Percentiles rank a stretch among this genome's conserved stretches.
phyloP scores from a whole-genome alignment of 2,113 vertebrate genomes.

The Puffinus mauretanicus region DNA sequence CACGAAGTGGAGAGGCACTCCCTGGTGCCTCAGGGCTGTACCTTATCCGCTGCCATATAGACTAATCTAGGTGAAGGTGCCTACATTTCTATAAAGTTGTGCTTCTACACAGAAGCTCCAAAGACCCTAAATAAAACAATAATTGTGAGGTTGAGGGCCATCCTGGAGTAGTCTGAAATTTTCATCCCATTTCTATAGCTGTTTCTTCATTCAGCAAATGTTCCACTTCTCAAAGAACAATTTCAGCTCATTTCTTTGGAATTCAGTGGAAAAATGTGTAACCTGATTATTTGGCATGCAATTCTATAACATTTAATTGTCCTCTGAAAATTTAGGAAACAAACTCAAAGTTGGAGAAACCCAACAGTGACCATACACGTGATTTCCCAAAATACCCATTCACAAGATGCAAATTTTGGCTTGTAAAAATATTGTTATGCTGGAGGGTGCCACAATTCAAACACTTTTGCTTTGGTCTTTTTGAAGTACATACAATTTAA shows the following conservation, averaged over 20 bases:
- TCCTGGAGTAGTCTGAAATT: rapidly evolving
- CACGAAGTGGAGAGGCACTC: neutral
- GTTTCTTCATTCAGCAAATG: neutral
- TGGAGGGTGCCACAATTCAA: neutral
- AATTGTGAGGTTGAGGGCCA: neutral
- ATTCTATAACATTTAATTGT: neutral
- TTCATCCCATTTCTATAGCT: neutral
- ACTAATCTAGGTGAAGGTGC: neutral
- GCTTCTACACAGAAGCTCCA: neutral
- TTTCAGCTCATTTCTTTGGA: neutral
- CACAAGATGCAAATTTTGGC: neutral
- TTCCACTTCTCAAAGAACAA: neutral
- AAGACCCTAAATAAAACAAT: neutral
- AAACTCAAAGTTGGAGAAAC: neutral
- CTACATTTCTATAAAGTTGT: rapidly evolving
- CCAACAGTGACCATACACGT: neutral
- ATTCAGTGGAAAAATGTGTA: neutral
- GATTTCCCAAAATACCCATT: neutral
- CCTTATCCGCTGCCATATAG: rapidly evolving
- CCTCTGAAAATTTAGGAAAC: neutral
- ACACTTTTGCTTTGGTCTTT: neutral
- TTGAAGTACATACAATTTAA: neutral
- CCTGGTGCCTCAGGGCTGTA: neutral
- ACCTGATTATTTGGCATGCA: neutral
- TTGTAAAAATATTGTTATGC: neutral